Percentiles rank a stretch among this genome's conserved stretches.
phyloP scores from a whole-genome alignment of 2,113 vertebrate species.

The Tursiops truncatus region DNA sequence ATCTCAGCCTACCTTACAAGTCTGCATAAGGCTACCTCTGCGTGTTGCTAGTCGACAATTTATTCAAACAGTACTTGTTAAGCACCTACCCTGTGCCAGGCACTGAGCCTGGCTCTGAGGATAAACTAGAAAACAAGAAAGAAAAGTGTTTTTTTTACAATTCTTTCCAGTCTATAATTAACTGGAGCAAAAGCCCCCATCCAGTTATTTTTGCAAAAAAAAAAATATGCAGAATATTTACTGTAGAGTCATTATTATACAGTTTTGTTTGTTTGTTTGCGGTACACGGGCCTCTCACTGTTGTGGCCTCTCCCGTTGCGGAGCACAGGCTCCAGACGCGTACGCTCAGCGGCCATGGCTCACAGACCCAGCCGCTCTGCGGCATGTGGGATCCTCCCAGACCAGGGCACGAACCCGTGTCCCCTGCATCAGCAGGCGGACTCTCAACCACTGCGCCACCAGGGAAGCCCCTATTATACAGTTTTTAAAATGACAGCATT shows the following conservation, averaged over 20 bases:
- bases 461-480: neutral
- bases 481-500: neutral
- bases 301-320: too few relatives aligned
- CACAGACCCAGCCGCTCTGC: too few relatives aligned
- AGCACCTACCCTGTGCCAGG: neutral
- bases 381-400: too few relatives aligned
- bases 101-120: neutral
- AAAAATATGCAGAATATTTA: neutral
- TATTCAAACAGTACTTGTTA: neutral
- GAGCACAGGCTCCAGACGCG: too few relatives aligned
- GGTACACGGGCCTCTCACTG: too few relatives aligned
- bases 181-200: neutral
- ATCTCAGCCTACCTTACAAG: neutral
- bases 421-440: too few relatives aligned
- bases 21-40: neutral
- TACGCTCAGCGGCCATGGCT: too few relatives aligned
- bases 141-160: neutral
- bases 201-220: neutral
- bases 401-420: too few relatives aligned
- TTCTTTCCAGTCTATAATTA: neutral
- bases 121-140: neutral
- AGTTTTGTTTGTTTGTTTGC: neutral
- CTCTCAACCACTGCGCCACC: too few relatives aligned
- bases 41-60: neutral
- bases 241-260: neutral